Conservation (phyloP, 2,888 invertebrate genomes). For the Siphlonurus alternatus region DNA sequence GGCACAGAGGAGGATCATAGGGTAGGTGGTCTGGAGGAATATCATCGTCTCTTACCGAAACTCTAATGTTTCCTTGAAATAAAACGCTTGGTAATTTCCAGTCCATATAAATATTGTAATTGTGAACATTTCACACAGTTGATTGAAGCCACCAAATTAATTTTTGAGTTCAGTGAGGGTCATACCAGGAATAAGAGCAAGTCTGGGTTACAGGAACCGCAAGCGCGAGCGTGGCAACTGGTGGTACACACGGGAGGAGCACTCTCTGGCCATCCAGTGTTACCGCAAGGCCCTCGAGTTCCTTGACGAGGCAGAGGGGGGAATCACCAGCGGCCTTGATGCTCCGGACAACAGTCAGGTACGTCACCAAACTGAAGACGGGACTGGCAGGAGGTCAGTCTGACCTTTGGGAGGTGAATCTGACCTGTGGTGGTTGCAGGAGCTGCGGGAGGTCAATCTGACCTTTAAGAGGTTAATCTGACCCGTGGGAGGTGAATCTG, state of each 20-base stretch:
- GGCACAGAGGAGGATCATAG: slow-evolving; percentile 51
- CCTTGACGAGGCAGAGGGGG: slow-evolving; percentile 54
- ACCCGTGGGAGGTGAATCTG: background rate
- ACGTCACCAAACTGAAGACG: too few species aligned
- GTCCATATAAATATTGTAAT: background rate
- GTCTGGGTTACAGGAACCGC: slow-evolving; percentile 34
- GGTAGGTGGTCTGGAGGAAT: slow-evolving; percentile 45
- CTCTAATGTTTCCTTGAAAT: too few species aligned
- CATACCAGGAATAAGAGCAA: background rate
- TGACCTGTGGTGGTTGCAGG: slow-evolving; percentile 38
- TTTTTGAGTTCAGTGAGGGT: background rate
- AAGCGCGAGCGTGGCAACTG: slow-evolving; percentile 80
- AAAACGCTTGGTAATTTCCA: background rate
- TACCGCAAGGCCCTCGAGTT: slow-evolving; percentile 73
- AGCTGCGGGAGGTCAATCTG: slow-evolving; percentile 37
- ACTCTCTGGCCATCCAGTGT: slow-evolving; percentile 63
- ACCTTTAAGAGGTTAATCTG: background rate
- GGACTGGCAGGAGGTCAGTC: too few species aligned
- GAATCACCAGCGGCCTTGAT: slow-evolving; percentile 27
- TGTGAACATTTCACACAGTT: too few species aligned
- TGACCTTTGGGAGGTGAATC: too few species aligned
- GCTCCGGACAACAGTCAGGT: too few species aligned
- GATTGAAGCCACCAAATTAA: too few species aligned
- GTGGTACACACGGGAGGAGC: slow-evolving; percentile 73
- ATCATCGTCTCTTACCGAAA: too few species aligned